Evolutionary conservation across 2,888 invertebrate genomes (phyloP).

Genomic region (Ligdia adustata): DNA sequence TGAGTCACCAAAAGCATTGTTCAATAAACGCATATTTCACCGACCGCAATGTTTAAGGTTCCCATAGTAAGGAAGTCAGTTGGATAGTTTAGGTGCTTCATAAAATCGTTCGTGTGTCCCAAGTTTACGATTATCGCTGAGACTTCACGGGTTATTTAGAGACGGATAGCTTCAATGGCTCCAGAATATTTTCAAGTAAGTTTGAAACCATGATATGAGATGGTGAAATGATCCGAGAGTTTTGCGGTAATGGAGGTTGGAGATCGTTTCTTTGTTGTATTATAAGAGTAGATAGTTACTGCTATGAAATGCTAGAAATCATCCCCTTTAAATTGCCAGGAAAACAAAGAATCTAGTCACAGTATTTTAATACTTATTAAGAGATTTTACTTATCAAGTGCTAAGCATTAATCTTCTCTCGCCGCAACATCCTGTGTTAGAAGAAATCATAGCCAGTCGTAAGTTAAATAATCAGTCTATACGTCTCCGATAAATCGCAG

Average conservation of each 20-base stretch:
- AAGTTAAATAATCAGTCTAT: too few relatives aligned
- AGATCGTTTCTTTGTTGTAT: constrained; percentile 9
- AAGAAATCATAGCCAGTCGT: too few relatives aligned
- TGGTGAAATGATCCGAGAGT: constrained; percentile 34
- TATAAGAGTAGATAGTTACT: constrained; percentile 1
- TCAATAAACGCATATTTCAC: constrained; percentile 37
- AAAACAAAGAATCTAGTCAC: too few relatives aligned
- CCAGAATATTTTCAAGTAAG: constrained; percentile 40
- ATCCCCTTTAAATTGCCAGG: too few relatives aligned
- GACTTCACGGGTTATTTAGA: constrained; percentile 47
- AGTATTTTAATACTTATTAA: too few relatives aligned
- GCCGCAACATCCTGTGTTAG: too few relatives aligned
- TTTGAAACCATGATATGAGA: constrained; percentile 36
- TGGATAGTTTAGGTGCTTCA: constrained; percentile 47
- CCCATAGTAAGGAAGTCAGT: constrained; percentile 42
- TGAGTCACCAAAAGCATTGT: constrained; percentile 22
- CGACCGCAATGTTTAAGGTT: constrained; percentile 43
- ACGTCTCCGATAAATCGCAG: too few relatives aligned
- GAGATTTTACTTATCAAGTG: too few relatives aligned
- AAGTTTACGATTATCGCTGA: constrained; percentile 56
- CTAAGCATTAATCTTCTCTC: too few relatives aligned
- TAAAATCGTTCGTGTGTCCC: constrained; percentile 58
- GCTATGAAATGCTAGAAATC: too few relatives aligned
- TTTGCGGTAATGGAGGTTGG: neutral
- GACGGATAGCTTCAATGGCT: constrained; percentile 42